Conservation (phyloP, 2,797 vertebrate genomes). For the Aulostomus chinensis region DNA sequence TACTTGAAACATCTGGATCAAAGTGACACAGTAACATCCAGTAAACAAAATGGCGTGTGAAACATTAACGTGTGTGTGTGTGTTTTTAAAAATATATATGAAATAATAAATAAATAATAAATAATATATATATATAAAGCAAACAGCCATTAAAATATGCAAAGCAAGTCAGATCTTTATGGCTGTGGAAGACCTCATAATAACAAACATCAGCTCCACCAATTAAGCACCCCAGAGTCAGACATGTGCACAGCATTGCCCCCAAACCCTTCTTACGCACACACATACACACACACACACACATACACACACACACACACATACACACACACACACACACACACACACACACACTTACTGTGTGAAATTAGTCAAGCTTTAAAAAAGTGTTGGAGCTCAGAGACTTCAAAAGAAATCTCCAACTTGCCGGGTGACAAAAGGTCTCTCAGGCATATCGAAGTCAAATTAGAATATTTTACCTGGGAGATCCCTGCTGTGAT, state of each 20-base stretch:
- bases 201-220: neutral
- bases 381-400: slow-evolving; percentile 10
- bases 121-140: neutral
- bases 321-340: too few relatives aligned
- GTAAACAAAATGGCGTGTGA: too few relatives aligned
- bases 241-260: neutral
- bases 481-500: slow-evolving; percentile 54
- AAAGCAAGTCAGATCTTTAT: slow-evolving; percentile 2
- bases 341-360: neutral
- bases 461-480: slow-evolving; percentile 58
- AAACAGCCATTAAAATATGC: slow-evolving; percentile 1
- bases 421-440: slow-evolving; percentile 20
- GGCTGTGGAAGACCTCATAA: neutral
- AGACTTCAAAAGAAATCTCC: slow-evolving; percentile 48
- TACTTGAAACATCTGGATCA: too few relatives aligned
- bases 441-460: slow-evolving; percentile 45
- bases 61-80: too few relatives aligned
- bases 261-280: neutral
- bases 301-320: too few relatives aligned
- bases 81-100: too few relatives aligned
- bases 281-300: too few relatives aligned
- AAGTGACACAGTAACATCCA: too few relatives aligned
- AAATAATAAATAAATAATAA: too few relatives aligned
- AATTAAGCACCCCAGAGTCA: neutral
- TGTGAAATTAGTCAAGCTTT: slow-evolving; percentile 12